Evolutionary conservation across 2,888 invertebrate genomes (phyloP).

Genomic region (Pyralis farinalis): DNA sequence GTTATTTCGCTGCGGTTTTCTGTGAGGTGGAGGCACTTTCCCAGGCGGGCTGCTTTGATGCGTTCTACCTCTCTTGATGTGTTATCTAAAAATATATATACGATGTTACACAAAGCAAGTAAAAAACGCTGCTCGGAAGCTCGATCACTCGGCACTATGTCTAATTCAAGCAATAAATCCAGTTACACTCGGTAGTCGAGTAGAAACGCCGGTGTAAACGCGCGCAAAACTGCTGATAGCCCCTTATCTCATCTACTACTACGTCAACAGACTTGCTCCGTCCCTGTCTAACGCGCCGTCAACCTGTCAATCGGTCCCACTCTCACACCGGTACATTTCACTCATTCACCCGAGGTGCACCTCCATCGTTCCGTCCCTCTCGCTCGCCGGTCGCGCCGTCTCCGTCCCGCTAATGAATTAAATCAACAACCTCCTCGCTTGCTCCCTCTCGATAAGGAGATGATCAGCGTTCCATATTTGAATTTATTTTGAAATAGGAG

Average conservation of each 20-base stretch:
- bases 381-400: slow-evolving; percentile 47
- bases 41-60: no score
- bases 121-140: no score
- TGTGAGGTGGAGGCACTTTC: no score
- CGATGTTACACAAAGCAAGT: no score
- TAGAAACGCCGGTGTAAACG: slow-evolving; percentile 50
- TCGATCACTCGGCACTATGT: no score
- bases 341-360: slow-evolving; percentile 37
- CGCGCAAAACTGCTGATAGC: slow-evolving; percentile 65
- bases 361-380: slow-evolving; percentile 26
- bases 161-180: no score
- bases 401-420: slow-evolving; percentile 76
- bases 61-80: no score
- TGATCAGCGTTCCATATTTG: slow-evolving; percentile 59
- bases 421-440: slow-evolving; percentile 74
- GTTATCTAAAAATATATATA: no score
- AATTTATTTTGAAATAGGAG: slow-evolving; percentile 62
- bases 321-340: slow-evolving; percentile 41
- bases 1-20: no score
- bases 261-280: slow-evolving; percentile 67
- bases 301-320: slow-evolving; percentile 28
- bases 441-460: slow-evolving; percentile 64
- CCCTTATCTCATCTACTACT: slow-evolving; percentile 78
- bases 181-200: slow-evolving; percentile 30
- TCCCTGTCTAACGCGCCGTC: slow-evolving; percentile 43